Percentiles rank a stretch among this genome's conserved stretches.
phyloP scores from a whole-genome alignment of 2,113 vertebrate genomes.

The Myodes glareolus region DNA sequence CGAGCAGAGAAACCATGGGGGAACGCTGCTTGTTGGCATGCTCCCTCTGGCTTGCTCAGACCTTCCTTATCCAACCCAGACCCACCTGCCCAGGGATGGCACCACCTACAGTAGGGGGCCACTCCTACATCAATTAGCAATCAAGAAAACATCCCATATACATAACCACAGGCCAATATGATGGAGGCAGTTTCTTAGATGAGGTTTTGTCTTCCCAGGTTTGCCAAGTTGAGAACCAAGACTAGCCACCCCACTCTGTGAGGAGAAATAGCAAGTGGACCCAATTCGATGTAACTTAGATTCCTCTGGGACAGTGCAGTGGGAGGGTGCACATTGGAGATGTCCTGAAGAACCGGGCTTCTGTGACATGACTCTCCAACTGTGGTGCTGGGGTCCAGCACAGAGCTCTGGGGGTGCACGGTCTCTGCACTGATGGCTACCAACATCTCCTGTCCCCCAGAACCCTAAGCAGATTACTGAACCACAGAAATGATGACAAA shows the following conservation, averaged over 20 bases:
- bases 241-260: not conserved
- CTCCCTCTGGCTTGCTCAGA: not conserved
- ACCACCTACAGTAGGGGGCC: not conserved
- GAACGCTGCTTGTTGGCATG: too few species aligned
- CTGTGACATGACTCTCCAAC: accelerated
- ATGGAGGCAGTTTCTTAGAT: not conserved
- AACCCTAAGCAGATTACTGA: not conserved
- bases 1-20: not conserved
- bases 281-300: accelerated
- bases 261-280: not conserved
- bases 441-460: accelerated
- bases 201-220: not conserved
- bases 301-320: not conserved
- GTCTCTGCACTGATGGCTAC: accelerated
- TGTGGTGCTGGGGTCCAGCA: not conserved
- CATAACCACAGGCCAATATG: not conserved
- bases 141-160: not conserved
- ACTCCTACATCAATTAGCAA: not conserved
- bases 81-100: not conserved
- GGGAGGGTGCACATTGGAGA: too few species aligned
- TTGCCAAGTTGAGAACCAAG: not conserved
- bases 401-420: accelerated
- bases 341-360: not conserved
- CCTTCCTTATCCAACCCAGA: not conserved
- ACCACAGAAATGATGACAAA: accelerated